phyloP scores from a whole-genome alignment of 2,888 invertebrate species.

The Scaptomyza caliginosa region DNA sequence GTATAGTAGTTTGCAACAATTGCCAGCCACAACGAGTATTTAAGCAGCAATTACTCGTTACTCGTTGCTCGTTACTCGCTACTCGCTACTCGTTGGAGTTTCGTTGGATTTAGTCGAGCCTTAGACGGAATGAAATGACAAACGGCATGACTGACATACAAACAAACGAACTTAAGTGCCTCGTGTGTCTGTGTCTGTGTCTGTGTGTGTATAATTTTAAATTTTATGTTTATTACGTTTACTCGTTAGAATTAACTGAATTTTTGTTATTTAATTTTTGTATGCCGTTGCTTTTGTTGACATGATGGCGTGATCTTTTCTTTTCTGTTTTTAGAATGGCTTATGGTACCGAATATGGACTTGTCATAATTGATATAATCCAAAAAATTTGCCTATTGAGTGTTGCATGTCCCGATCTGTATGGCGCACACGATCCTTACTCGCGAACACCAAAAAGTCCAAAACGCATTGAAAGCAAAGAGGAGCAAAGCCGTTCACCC shows the following conservation, averaged over 20 bases:
- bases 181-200: slow-evolving; percentile 38
- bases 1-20: not conserved
- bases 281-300: slow-evolving; percentile 55
- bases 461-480: slow-evolving; percentile 85
- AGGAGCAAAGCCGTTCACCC: slow-evolving; percentile 91
- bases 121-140: slow-evolving; percentile 19
- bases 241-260: slow-evolving; percentile 1
- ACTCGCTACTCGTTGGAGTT: slow-evolving; percentile 5
- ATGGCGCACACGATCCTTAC: slow-evolving; percentile 94
- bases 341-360: slow-evolving; percentile 97
- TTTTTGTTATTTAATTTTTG: slow-evolving; percentile 10
- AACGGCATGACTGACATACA: slow-evolving; percentile 11
- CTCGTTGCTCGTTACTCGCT: slow-evolving; percentile 12
- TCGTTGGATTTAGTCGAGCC: slow-evolving; percentile 19
- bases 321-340: slow-evolving; percentile 89
- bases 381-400: slow-evolving; percentile 95
- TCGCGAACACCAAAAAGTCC: slow-evolving; percentile 92
- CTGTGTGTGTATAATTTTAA: slow-evolving; percentile 35
- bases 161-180: slow-evolving; percentile 58
- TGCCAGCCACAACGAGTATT: slow-evolving; percentile 3
- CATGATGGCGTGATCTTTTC: slow-evolving; percentile 58
- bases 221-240: slow-evolving; percentile 2
- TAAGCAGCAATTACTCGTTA: slow-evolving; percentile 3
- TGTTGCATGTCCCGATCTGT: slow-evolving; percentile 95
- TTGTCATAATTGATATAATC: slow-evolving; percentile 97